Evolutionary conservation across 2,797 vertebrate genomes (phyloP).

Genomic region (Australoheros facetus): DNA sequence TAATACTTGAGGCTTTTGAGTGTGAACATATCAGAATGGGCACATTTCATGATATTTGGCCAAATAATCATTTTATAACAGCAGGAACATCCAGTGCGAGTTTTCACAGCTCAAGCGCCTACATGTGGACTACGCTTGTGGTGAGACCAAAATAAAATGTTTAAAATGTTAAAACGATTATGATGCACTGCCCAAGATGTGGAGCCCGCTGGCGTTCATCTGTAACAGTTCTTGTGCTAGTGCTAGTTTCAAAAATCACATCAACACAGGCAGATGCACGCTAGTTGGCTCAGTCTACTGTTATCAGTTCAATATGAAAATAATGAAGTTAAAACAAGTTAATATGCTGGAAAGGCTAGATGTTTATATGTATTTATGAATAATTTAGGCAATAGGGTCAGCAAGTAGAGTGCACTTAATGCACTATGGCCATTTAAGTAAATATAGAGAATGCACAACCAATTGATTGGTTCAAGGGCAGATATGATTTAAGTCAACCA

Average conservation of each 20-base stretch:
- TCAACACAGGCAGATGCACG: background rate
- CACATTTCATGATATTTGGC: background rate
- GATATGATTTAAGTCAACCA: background rate
- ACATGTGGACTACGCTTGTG: background rate
- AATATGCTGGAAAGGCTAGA: background rate
- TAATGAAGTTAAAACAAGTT: background rate
- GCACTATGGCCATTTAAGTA: slow-evolving; percentile 1
- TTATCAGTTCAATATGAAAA: background rate
- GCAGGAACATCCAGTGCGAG: too few relatives aligned
- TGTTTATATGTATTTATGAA: background rate
- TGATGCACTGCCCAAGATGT: background rate
- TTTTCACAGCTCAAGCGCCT: too few relatives aligned
- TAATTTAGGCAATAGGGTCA: background rate
- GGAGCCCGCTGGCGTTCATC: background rate
- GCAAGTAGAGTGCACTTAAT: background rate
- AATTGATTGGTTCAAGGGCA: background rate
- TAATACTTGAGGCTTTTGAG: background rate
- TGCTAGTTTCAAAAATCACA: background rate
- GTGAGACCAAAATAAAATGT: background rate
- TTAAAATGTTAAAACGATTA: background rate
- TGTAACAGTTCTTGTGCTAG: background rate
- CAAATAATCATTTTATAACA: background rate
- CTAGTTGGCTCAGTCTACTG: background rate
- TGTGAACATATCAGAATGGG: background rate
- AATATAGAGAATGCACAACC: background rate